Evolutionary conservation across 35 echinoderm and acorn worm species (phyloP), one percentile per base, ranked within the genome.

Genomic region (Apostichopus parvimensis): DNA sequence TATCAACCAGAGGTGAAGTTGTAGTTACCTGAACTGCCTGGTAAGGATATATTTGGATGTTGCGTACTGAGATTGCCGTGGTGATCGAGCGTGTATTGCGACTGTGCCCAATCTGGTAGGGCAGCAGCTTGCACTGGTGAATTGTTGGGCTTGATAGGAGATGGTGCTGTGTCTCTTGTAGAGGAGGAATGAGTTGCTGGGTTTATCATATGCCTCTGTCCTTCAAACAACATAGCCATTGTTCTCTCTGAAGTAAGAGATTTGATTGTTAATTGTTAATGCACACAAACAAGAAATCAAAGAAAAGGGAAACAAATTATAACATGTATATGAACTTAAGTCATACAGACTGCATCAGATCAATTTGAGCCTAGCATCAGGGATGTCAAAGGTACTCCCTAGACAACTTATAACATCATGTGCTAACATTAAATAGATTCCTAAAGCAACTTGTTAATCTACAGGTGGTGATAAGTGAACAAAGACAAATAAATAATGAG

Each of bases 11-110:
- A 34, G 28, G 28, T 34, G 28, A 34, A 34, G 28, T 34, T 34
- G 28, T 11, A 18, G 1, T 62, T 88, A 28, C 86, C 86, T 88
- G 86, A 13, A 54, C 4, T 68, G 6, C 34, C 9, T 62, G 58
- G 45, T 34, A 68, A 65, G 4, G 20, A 52, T 9, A 88, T 57
- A 72, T 17, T 10, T 88, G 86, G 86, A 11, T 88, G 86, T 17
- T 88, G 86, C 34, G 86, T 88, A 75, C 86, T 88, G 20, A 88
- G 62, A 72, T 88, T 57, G 58, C 86, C 86, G 17, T 65, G 57
- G 18, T 34, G 21, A 62, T 88, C 86, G 7, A 88, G 62, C 0
- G 86, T 88, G 25, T 88, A 88, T 23, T 88, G 86, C 72, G 56
- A 57, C 17, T 88, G 60, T 15, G 86, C 86, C 86, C 86, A 75